Evolutionary conservation across 37 sponge, comb jelly and placozoan genomes (phyloP).

Genomic region (Axinella damicornis): DNA sequence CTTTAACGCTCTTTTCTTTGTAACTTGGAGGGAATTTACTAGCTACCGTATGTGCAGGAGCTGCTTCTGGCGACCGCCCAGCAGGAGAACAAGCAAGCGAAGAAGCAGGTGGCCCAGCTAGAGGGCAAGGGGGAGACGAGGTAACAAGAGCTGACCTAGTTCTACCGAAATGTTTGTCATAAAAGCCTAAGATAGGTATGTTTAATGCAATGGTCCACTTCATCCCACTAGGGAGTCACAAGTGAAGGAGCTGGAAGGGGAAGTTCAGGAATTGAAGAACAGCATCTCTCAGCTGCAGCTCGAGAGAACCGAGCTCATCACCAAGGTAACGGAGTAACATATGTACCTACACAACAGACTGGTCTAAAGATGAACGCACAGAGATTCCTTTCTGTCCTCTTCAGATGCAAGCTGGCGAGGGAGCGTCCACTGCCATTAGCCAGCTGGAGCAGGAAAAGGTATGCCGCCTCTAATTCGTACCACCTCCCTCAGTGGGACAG

Average conservation of each 20-base stretch:
- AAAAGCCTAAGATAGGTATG: too few species aligned
- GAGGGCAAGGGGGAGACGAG: conserved; percentile 21
- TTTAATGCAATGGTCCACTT: too few species aligned
- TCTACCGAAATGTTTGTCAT: too few species aligned
- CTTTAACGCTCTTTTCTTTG: too few species aligned
- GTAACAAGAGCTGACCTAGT: conserved; percentile 18
- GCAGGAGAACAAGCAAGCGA: conserved; percentile 55
- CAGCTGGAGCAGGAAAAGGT: conserved; percentile 88
- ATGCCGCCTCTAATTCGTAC: background rate
- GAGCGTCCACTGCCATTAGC: conserved; percentile 67
- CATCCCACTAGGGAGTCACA: conserved; percentile 24
- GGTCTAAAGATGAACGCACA: too few species aligned
- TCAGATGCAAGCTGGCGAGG: conserved; percentile 84
- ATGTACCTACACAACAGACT: too few species aligned
- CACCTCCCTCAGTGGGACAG: too few species aligned
- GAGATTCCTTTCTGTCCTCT: too few species aligned
- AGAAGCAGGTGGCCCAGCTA: conserved; percentile 45
- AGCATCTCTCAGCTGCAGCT: conserved; percentile 48
- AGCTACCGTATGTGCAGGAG: conserved; percentile 37
- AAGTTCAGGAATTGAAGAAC: conserved; percentile 41
- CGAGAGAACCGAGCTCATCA: conserved; percentile 73
- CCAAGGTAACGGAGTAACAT: conserved; percentile 35
- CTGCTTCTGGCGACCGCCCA: conserved; percentile 38
- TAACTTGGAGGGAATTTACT: too few species aligned
- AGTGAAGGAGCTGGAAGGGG: conserved; percentile 37